Base-by-base conservation (phyloP, 2,888 invertebrate species). In the Ichneumoninae sp. region DNA sequence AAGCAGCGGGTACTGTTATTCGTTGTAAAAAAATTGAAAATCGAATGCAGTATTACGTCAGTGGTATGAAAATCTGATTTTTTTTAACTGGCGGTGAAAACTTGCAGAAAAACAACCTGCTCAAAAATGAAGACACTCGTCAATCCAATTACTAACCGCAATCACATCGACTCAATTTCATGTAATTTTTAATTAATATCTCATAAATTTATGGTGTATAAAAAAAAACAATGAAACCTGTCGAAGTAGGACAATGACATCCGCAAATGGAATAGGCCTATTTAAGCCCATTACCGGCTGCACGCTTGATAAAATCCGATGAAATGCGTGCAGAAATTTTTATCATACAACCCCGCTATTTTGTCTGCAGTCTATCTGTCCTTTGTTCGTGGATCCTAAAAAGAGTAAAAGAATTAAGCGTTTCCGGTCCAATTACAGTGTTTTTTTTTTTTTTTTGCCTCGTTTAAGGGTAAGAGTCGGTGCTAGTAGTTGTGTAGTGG, bases 361-460 rank as follows among this genome's bases (percentile, higher is more conserved):
- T 54, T 54, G 22, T 54, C 22, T 8, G 22, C 54, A 44, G 7
- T 40, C 40, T 72, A 26, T 60, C 72, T 30, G 54, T 71, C 22
- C 54, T 57, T 71, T 40, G 36, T 54, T 36, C 10, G 50, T 16
- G 19, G 22, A 4, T 3, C 2, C 22, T 47, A 60, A 68, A 40
- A 33, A 7, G 5, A 33, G 33, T 7, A 47, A 52, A 66, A 62
- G 52, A 52, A 69, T 57, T 44, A 44, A 79, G 54, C 70, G 57
- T 57, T 75, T 70, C 62, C 52, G 65, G 70, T 54, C 30, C 76
- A 83, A 76, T 83, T 80, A 76, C 62, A 72, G 30, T 68, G 54
- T 80, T 62, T 77, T 54, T 76, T 54, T 47, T 47, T 60, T 26
- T 60, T 26, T 65, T 40, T 10, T 50, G 44, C 19, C 40, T 40